phyloP scores from a whole-genome alignment of 2,113 vertebrate genomes.

The Onychostoma macrolepis region DNA sequence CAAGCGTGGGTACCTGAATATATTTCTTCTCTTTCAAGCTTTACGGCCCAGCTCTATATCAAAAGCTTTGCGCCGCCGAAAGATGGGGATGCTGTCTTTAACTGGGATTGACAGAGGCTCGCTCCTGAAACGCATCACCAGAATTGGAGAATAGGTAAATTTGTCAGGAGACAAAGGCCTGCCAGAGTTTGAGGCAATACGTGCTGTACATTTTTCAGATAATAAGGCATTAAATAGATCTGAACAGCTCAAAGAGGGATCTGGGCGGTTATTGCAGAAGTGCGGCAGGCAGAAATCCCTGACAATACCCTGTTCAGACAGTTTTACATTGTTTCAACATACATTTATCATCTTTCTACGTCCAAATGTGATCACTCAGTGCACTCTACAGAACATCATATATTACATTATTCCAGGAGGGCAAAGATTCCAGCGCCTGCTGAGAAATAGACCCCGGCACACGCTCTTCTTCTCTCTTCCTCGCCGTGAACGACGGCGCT shows the following conservation, averaged over 20 bases:
- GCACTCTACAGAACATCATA: slow-evolving; percentile 35
- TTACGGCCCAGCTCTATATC: slow-evolving; percentile 65
- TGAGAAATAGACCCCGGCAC: slow-evolving; percentile 11
- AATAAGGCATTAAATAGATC: slow-evolving; percentile 69
- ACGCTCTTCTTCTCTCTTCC: neutral
- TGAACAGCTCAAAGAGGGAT: slow-evolving; percentile 63
- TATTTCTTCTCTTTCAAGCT: slow-evolving; percentile 62
- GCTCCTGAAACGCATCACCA: slow-evolving; percentile 49
- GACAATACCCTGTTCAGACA: slow-evolving; percentile 59
- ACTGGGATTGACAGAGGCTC: slow-evolving; percentile 64
- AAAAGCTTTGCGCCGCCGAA: slow-evolving; percentile 63
- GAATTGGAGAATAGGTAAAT: slow-evolving; percentile 69
- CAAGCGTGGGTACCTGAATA: slow-evolving; percentile 53
- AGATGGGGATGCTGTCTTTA: slow-evolving; percentile 59
- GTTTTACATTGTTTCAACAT: slow-evolving; percentile 61
- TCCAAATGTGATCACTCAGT: slow-evolving; percentile 44
- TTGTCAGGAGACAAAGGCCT: slow-evolving; percentile 64
- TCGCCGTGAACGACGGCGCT: neutral
- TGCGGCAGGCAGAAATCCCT: slow-evolving; percentile 54
- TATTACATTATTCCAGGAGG: slow-evolving; percentile 44
- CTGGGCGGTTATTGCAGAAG: slow-evolving; percentile 58
- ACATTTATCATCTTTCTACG: slow-evolving; percentile 56
- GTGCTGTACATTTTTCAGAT: slow-evolving; percentile 61
- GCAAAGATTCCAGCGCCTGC: neutral
- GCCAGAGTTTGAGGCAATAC: slow-evolving; percentile 56